These are phyloP conservation scores for Chaetogeoica ovagalla DNA, from an alignment of 2,888 invertebrate species.

Conservation along the genomic window DNA sequence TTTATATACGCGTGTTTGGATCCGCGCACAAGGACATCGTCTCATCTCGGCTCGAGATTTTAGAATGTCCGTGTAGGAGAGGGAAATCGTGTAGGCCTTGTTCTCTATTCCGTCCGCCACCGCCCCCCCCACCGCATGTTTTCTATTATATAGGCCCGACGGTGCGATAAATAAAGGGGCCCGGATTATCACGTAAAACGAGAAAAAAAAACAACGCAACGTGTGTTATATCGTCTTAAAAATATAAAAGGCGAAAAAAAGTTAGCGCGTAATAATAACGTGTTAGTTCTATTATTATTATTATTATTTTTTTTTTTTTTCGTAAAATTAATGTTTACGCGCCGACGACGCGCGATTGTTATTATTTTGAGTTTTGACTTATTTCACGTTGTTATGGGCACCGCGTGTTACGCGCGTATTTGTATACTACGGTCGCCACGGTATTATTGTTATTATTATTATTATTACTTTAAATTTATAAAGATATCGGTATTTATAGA, in stretches of 20 bases:
- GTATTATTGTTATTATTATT: constrained; percentile 46
- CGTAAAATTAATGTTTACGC: constrained; percentile 14
- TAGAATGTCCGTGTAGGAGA: constrained; percentile 34
- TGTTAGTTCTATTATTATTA: too few species aligned
- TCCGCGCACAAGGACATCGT: constrained; percentile 29
- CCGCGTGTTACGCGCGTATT: constrained; percentile 5
- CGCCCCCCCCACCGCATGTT: constrained; percentile 1
- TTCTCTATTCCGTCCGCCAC: constrained; percentile 39
- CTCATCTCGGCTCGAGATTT: constrained; percentile 36
- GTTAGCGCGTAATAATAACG: not conserved
- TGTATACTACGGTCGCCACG: constrained; percentile 37
- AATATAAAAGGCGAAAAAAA: not conserved
- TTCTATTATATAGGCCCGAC: not conserved
- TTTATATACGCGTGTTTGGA: not conserved
- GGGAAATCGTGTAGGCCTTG: constrained; percentile 45
- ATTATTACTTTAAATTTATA: constrained; percentile 43
- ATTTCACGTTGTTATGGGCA: constrained; percentile 48
- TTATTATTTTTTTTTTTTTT: not conserved
- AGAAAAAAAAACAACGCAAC: not conserved
- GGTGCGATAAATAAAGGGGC: not conserved
- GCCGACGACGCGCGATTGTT: not conserved
- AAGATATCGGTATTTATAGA: not conserved
- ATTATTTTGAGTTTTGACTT: constrained; percentile 38
- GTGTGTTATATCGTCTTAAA: not conserved
- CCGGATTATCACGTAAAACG: not conserved